Evolutionary conservation across 2,797 vertebrate genomes (phyloP).

Genomic region (Manis crassicaudata): DNA sequence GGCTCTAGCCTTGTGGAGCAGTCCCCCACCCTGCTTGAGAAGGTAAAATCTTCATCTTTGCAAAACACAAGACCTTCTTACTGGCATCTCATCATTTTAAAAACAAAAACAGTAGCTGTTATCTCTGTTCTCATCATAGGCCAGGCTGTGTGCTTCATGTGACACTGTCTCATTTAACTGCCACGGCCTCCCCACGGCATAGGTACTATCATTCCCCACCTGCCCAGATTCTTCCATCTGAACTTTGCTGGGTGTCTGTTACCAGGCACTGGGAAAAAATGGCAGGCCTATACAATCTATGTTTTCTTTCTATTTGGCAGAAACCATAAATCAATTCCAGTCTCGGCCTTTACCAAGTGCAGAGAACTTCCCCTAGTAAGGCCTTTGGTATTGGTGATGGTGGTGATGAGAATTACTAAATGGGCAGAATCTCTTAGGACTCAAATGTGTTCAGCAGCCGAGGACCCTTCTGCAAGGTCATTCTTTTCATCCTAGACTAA

Average conservation of each 20-base stretch:
- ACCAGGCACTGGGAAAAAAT: not conserved
- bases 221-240: not conserved
- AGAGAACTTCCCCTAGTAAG: not conserved
- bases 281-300: not conserved
- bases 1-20: rapidly evolving
- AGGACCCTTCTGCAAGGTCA: not conserved
- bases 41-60: not conserved
- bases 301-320: not conserved
- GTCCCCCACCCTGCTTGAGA: not conserved
- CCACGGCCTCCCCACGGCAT: too few species aligned
- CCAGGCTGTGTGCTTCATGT: not conserved
- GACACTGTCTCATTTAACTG: not conserved
- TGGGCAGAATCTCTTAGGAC: not conserved
- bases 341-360: not conserved
- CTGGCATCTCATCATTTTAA: not conserved
- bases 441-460: not conserved
- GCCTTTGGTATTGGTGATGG: not conserved
- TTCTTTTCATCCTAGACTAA: not conserved
- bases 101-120: not conserved
- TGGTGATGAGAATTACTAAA: not conserved
- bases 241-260: not conserved
- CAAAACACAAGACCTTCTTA: not conserved
- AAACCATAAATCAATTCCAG: not conserved
- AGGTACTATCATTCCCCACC: not conserved
- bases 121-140: not conserved